phyloP scores from a whole-genome alignment of 2,797 vertebrate genomes.

The Pampus argenteus region DNA sequence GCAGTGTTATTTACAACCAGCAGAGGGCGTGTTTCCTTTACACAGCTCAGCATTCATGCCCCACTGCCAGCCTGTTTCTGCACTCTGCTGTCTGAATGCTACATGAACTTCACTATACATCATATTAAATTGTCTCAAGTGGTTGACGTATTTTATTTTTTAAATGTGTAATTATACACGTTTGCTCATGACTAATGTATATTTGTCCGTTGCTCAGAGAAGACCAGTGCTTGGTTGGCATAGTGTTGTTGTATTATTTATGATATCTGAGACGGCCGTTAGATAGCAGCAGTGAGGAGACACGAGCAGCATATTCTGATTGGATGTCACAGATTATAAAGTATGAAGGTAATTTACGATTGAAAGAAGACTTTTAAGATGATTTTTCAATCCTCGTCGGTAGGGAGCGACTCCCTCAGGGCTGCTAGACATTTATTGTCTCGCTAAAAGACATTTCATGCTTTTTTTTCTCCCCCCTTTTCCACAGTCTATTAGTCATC shows the following conservation, averaged over 20 bases:
- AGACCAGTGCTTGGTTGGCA: background rate
- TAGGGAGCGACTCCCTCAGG: background rate
- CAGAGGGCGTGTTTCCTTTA: conserved; percentile 59
- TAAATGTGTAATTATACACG: background rate
- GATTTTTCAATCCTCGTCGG: background rate
- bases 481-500: too few species aligned
- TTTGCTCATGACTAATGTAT: background rate
- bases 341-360: background rate
- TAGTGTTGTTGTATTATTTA: conserved; percentile 61
- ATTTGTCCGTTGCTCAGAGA: background rate
- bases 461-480: too few species aligned
- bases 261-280: conserved; percentile 26
- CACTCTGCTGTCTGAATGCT: conserved; percentile 65
- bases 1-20: conserved; percentile 60
- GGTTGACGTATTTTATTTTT: conserved; percentile 1
- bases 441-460: background rate
- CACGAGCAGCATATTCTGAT: conserved; percentile 13
- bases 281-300: conserved; percentile 13
- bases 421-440: conserved; percentile 5
- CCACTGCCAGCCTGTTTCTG: conserved; percentile 38
- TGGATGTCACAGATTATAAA: background rate
- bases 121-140: background rate
- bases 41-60: conserved; percentile 11
- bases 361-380: background rate
- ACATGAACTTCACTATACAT: conserved; percentile 5